Evolutionary conservation across 2,888 invertebrate genomes (phyloP), one percentile per base, ranked within the genome.

Genomic region (Theretra japonica): DNA sequence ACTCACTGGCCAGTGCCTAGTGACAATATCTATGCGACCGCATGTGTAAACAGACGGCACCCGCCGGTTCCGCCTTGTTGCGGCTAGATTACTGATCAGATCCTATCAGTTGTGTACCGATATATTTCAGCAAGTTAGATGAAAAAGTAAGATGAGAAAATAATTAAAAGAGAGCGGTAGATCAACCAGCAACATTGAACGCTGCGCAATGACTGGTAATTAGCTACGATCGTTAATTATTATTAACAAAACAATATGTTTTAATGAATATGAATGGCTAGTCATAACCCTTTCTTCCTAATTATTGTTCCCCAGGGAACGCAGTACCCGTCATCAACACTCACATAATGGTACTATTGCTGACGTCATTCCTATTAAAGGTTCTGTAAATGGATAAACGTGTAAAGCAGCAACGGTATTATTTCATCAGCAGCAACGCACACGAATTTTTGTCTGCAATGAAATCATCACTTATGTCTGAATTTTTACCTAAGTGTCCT

Each of bases 291-390:
- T 19, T 25, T 17, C 59, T 59, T 59, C 59, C 59, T 59, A 5
- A 59, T 30, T 7, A 59, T 59, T 19, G 59, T 25, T 59, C 19
- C 30, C 59, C 19, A 59, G 28, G 28, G 59, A 59, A 59, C 28
- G 28, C 58, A 23, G 17, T 15, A 58, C 21, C 21, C 3, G 25
- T 23, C 7, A 7, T 4, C 7, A 25, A 25, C 11, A 4, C 25
- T 17, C 23, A 23, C 25, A 58, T 57, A 23, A 23, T 57, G 8
- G 5, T 17, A 17, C 23, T 57, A 57, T 57, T 25, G 15, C 28
- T 60, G 59, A 60, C 59, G 59, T 30, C 28, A 60, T 17, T 28
- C 25, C 59, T 60, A 30, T 60, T 7, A 7, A 60, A 60, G 30
- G 19, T 25, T 28, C 6, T 28, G 19, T 28, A 17, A 60, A 60